Conservation (phyloP, 1,140 invertebrate genomes). For the Brachionus rubens region DNA sequence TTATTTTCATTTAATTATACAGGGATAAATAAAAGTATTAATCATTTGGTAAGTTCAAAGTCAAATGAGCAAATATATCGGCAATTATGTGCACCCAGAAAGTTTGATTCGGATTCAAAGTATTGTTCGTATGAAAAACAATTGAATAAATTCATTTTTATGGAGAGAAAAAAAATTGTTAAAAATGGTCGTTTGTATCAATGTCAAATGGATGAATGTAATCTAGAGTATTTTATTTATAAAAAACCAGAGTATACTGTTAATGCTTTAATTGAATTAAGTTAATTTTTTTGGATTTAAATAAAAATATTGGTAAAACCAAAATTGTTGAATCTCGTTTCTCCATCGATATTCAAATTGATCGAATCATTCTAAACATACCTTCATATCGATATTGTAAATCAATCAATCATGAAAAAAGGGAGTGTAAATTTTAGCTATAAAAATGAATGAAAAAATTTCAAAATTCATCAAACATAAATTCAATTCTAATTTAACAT, state of each 20-base stretch:
- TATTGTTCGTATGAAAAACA: slow-evolving; percentile 15
- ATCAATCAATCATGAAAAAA: too few relatives aligned
- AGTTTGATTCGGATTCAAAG: background rate
- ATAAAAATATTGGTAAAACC: too few relatives aligned
- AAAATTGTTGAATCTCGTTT: too few relatives aligned
- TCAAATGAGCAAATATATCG: slow-evolving; percentile 12
- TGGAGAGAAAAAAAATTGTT: background rate
- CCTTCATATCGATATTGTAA: too few relatives aligned
- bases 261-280: background rate
- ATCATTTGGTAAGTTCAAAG: background rate
- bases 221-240: slow-evolving; percentile 16
- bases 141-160: background rate
- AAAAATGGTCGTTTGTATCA: background rate
- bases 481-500: too few relatives aligned
- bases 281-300: too few relatives aligned
- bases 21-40: background rate
- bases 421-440: too few relatives aligned
- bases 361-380: too few relatives aligned
- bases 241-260: background rate
- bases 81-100: background rate
- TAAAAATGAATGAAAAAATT: too few relatives aligned
- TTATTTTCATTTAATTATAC: background rate
- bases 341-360: too few relatives aligned
- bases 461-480: too few relatives aligned
- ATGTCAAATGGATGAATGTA: slow-evolving; percentile 4